Conservation (phyloP, 2,797 vertebrate species). For the Thamnophis elegans region DNA sequence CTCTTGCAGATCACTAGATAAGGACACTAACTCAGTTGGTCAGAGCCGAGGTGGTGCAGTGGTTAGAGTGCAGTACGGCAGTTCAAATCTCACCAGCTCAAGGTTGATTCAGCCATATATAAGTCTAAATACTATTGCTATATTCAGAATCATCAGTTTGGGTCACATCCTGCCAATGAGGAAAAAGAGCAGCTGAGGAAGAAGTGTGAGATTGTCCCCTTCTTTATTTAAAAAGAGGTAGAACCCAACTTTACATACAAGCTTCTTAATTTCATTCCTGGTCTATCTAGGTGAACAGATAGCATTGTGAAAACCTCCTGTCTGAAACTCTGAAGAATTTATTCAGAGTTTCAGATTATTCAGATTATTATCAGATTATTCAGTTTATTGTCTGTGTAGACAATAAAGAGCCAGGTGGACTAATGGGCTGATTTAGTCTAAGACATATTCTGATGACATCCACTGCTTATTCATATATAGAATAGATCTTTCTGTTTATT, state of each 20-base stretch:
- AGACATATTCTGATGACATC: neutral
- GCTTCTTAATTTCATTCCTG: neutral
- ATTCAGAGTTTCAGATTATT: no score
- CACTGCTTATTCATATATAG: neutral
- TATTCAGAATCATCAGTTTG: neutral
- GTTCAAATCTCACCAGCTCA: no score
- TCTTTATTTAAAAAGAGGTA: neutral
- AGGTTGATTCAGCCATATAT: no score
- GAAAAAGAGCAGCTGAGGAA: neutral
- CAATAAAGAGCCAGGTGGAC: neutral
- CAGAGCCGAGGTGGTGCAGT: no score
- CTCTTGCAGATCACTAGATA: neutral
- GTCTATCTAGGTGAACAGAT: neutral
- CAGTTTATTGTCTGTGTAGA: neutral
- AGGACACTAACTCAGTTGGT: neutral
- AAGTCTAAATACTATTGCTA: no score
- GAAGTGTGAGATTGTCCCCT: neutral
- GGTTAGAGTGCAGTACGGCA: no score
- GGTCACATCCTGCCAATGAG: neutral
- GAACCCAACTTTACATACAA: neutral
- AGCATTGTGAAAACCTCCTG: neutral
- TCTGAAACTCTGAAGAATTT: neutral
- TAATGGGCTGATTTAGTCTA: neutral
- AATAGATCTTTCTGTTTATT: neutral
- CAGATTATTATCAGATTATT: no score